phyloP scores from a whole-genome alignment of 2,888 invertebrate species.

The Drosophila emarginata region DNA sequence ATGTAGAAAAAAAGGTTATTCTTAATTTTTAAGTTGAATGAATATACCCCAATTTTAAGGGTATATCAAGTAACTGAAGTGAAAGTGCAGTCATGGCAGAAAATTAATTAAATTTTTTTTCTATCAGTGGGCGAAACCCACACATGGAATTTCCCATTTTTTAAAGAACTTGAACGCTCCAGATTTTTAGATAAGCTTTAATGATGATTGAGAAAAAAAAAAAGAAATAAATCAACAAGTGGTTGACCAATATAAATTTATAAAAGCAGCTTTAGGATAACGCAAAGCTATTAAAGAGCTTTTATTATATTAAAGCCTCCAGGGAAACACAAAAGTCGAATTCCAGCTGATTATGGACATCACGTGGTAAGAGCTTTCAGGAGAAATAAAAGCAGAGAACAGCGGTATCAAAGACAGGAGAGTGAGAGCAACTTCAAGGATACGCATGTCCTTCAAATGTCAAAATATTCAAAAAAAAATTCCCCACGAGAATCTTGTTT shows the following conservation, averaged over 20 bases:
- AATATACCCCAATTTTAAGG: too few species aligned
- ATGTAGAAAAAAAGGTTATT: too few species aligned
- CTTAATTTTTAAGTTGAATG: too few species aligned
- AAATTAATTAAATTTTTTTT: background rate
- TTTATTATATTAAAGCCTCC: slow-evolving; percentile 7
- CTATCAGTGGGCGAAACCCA: slow-evolving; percentile 1
- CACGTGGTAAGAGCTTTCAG: slow-evolving; percentile 51
- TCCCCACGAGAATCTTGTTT: background rate
- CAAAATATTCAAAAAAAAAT: slow-evolving; percentile 51
- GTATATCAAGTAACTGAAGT: slow-evolving; percentile 23
- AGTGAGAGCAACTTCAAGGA: slow-evolving; percentile 25
- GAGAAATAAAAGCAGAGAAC: background rate
- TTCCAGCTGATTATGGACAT: slow-evolving; percentile 47
- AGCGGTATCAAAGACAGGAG: slow-evolving; percentile 14
- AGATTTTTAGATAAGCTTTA: background rate
- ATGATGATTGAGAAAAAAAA: background rate
- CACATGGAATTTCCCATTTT: background rate
- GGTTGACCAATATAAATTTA: slow-evolving; percentile 19
- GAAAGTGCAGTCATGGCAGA: slow-evolving; percentile 45
- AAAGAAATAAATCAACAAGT: slow-evolving; percentile 60
- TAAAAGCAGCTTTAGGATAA: slow-evolving; percentile 45
- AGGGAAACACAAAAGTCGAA: slow-evolving; percentile 35
- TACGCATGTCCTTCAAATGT: slow-evolving; percentile 61
- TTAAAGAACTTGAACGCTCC: background rate
- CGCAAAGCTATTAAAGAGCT: slow-evolving; percentile 39